A percentile compares a stretch with the other conserved stretches of the same genome.
Evolutionary conservation across 1,140 invertebrate species (phyloP).

Genomic region (Tetranychus cinnabarinus): DNA sequence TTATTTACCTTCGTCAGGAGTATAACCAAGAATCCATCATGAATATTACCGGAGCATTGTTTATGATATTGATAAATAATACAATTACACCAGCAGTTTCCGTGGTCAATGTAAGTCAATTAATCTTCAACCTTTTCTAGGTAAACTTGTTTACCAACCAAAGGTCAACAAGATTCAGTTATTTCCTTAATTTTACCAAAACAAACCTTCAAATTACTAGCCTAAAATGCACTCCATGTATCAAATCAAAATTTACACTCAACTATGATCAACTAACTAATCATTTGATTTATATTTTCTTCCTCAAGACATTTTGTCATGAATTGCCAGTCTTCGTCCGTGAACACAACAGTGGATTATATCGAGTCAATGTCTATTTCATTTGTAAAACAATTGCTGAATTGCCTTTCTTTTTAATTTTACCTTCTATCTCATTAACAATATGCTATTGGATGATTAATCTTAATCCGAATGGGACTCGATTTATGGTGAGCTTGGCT

Average conservation of each 20-base stretch:
- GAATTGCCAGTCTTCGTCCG: constrained; percentile 75
- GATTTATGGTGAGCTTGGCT: constrained; percentile 18
- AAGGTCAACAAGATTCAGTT: too few species aligned
- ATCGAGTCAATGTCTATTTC: constrained; percentile 77
- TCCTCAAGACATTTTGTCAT: constrained; percentile 57
- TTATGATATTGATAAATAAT: constrained; percentile 74
- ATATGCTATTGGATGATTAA: constrained; percentile 48
- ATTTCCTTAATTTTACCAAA: too few species aligned
- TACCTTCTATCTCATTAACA: constrained; percentile 56
- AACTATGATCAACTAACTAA: too few species aligned
- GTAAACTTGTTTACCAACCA: background rate
- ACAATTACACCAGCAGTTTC: constrained; percentile 76
- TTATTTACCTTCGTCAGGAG: constrained; percentile 65
- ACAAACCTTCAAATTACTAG: too few species aligned
- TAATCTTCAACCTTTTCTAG: constrained; percentile 2
- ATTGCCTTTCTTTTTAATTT: constrained; percentile 29
- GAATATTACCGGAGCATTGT: constrained; percentile 89
- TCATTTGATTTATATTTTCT: background rate
- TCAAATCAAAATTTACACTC: too few species aligned
- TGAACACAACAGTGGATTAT: constrained; percentile 74
- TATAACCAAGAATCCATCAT: constrained; percentile 64
- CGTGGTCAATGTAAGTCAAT: constrained; percentile 51
- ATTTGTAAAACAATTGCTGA: constrained; percentile 64
- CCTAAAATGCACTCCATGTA: too few species aligned
- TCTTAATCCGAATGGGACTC: constrained; percentile 15